Base-by-base conservation (phyloP, 2,797 vertebrate species). In the Schizopygopsis malacanthus region DNA sequence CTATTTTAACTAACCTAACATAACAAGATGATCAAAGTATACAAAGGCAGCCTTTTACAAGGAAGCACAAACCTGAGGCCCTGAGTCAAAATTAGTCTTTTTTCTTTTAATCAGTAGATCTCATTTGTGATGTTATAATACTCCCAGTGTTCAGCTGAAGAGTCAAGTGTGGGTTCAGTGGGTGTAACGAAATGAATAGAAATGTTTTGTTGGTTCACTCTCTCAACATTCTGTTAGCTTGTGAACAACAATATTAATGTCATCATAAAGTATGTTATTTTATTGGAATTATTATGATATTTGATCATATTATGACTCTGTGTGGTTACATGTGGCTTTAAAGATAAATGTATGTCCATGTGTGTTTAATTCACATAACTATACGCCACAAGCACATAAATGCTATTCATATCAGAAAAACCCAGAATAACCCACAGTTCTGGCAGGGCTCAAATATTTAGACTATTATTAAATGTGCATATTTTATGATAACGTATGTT, bases 21-120 rank as follows among this genome's bases (percentile, higher is more conserved):
- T 8, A 22, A 22, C 43, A 47, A 50, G 18, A 59, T 79, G 16
- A 80, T 67, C 61, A 9, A 33, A 67, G 61, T 7, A 12, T 80
- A n/a, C n/a, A 80, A 80, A 67, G 12, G 18, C 10, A 33, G 25
- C 43, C 13, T 50, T 79, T 80, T 37, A 47, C 8, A 67, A 20
- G 11, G 6, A 50, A 67, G 61, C 78, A 80, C 61, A 67, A 47
- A 25, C 78, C 78, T 3, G 59, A 80, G 25, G 61, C 18, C 41
- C 25, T 15, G 61, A 67, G 59, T 80, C 79, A 67, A 50, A 37
- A 80, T 47, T 6, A 43, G 77, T 9, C 25, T 61, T n/a, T 82
- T 20, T 43, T 18, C 1, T 15, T 75, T 75, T 33, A 37, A 33
- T 82, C 65, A 18, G 59, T 70, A 39, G 16, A 70, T 70, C 47